phyloP scores from a whole-genome alignment of 2,888 invertebrate genomes.

The Trypoxylon attenuatum region DNA sequence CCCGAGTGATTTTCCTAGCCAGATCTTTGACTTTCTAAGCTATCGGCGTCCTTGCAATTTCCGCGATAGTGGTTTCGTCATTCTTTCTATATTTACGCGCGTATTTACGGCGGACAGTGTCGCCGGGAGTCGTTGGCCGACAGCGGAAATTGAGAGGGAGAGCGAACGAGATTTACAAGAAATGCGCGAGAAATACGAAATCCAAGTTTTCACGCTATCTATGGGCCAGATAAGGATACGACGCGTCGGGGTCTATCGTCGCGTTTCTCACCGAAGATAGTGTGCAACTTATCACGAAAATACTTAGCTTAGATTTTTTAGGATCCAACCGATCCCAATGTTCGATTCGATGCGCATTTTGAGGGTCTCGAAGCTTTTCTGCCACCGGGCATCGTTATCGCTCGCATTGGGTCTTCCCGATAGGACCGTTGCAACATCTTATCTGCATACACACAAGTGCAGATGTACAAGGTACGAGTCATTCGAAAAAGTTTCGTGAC shows the following conservation, averaged over 20 bases:
- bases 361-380: background rate
- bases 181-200: conserved; percentile 48
- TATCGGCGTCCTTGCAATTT: too few relatives aligned
- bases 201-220: conserved; percentile 41
- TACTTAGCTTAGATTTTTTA: too few relatives aligned
- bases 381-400: background rate
- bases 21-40: too few relatives aligned
- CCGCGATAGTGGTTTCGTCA: too few relatives aligned
- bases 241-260: conserved; percentile 41
- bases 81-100: too few relatives aligned
- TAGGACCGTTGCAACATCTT: background rate
- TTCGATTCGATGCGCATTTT: too few relatives aligned
- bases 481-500: background rate
- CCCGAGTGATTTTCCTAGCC: too few relatives aligned
- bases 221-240: conserved; percentile 49
- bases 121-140: too few relatives aligned
- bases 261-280: conserved; percentile 50
- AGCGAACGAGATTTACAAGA: conserved; percentile 10
- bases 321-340: too few relatives aligned
- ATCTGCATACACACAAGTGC: background rate
- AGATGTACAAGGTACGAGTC: background rate
- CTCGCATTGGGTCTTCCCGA: background rate
- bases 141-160: too few relatives aligned
- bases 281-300: conserved; percentile 50
- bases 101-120: too few relatives aligned